phyloP scores from a whole-genome alignment of 2,113 vertebrate species.

The Lamprotornis superbus region DNA sequence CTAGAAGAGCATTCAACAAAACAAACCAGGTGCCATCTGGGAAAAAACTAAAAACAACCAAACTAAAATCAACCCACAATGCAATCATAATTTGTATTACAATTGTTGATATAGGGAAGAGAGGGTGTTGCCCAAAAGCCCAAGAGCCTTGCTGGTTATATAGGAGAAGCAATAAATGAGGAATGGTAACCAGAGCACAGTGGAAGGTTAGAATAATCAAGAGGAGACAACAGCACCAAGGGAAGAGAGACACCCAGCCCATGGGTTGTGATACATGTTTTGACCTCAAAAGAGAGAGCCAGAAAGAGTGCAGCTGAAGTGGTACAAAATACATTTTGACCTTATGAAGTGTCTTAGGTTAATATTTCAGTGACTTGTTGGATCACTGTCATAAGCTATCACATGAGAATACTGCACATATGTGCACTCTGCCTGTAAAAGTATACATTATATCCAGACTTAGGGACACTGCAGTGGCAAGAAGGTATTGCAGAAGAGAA shows the following conservation, averaged over 20 bases:
- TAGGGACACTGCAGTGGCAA: neutral
- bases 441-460: neutral
- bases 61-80: neutral
- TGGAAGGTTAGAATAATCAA: neutral
- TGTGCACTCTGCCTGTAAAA: neutral
- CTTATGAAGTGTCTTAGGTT: neutral
- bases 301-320: neutral
- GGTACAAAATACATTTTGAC: neutral
- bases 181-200: neutral
- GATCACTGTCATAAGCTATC: neutral
- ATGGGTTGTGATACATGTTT: neutral
- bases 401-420: neutral
- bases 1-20: neutral
- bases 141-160: neutral
- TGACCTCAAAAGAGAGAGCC: neutral
- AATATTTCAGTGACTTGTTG: neutral
- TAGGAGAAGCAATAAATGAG: neutral
- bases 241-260: neutral
- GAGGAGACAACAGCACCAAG: neutral
- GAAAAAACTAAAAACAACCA: neutral
- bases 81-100: neutral
- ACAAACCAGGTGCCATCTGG: neutral
- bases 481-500: neutral
- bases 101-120: neutral
- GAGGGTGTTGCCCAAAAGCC: neutral